Evolutionary conservation across 1,140 invertebrate genomes (phyloP).

Genomic region (Zelostemma sp.): DNA sequence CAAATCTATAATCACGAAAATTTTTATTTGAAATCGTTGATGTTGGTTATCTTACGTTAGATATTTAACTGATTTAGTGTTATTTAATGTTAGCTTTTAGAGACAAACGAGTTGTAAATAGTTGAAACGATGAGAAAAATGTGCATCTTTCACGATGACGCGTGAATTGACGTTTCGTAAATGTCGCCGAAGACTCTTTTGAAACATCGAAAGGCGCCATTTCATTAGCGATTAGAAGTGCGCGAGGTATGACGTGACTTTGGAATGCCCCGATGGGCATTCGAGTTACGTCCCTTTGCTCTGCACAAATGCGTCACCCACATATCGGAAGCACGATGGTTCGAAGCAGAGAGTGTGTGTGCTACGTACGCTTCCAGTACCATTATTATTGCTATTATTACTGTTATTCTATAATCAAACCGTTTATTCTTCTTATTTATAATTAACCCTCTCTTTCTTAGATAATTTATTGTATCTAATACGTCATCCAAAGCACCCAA

Average conservation of each 20-base stretch:
- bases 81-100: too few species aligned
- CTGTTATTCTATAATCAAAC: neutral
- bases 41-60: too few species aligned
- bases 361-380: neutral
- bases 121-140: slow-evolving; percentile 4
- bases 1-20: too few species aligned
- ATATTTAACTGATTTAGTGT: too few species aligned
- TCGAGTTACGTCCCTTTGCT: slow-evolving; percentile 13
- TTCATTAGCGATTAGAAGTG: slow-evolving; percentile 30
- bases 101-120: too few species aligned
- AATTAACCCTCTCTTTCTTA: slow-evolving; percentile 3
- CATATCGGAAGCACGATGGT: slow-evolving; percentile 11
- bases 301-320: slow-evolving; percentile 14
- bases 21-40: too few species aligned
- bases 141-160: slow-evolving; percentile 19
- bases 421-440: neutral
- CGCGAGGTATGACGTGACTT: slow-evolving; percentile 26
- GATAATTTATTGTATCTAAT: slow-evolving; percentile 1
- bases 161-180: slow-evolving; percentile 17
- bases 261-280: slow-evolving; percentile 14
- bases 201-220: slow-evolving; percentile 31
- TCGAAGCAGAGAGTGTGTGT: neutral
- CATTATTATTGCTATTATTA: slow-evolving; percentile 2
- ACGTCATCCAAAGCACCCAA: too few species aligned
- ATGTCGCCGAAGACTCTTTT: slow-evolving; percentile 28